Base-by-base conservation (phyloP, 92 coral and sea anemone species). In the Diadumene lineata region DNA sequence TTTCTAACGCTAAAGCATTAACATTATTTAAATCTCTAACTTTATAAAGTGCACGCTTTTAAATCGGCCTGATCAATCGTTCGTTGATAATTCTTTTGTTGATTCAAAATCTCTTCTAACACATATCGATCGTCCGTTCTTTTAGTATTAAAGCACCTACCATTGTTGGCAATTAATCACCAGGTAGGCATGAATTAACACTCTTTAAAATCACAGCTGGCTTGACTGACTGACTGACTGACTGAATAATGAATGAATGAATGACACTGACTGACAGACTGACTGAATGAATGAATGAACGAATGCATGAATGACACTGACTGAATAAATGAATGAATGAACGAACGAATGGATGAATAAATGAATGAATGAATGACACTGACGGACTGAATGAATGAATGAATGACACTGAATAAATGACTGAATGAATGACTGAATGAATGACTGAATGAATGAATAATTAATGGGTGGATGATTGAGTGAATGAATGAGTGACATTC, bases 141-240 rank as follows among this genome's bases (percentile, higher is more conserved):
- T 72, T 46, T 34, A 72, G 77, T 72, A 56, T 31, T n/a, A 72
- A 56, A 72, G 77, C 77, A 56, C 77, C 77, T 32, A 72, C 62
- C 63, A 72, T 72, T 72, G 77, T 72, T 32, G 77, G 77, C 66
- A 72, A 72, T 72, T 72, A 72, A 72, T 28, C 31, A n/a, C 74
- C 31, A 72, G 77, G 77, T 72, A 72, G 43, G 43, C 26, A 43
- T 43, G 0, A 11, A 16, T n/a, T 24, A 43, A 33, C 72, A 32
- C n/a, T 64, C 38, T 64, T 38, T 38, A 4, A 38, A 38, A 38
- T 4, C 48, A 13, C 48, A 38, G n/a, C 48, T 38, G 48, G 13
- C n/a, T n/a, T n/a, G n/a, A n/a, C n/a, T 38, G 13, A 38, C 13
- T 38, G 48, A 38, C 48, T 38, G 48, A 38, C 48, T 38, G 6